A percentile compares a stretch with the other conserved stretches of the same genome.
Conservation (phyloP, 2,113 vertebrate genomes). For the Fregata magnificens region DNA sequence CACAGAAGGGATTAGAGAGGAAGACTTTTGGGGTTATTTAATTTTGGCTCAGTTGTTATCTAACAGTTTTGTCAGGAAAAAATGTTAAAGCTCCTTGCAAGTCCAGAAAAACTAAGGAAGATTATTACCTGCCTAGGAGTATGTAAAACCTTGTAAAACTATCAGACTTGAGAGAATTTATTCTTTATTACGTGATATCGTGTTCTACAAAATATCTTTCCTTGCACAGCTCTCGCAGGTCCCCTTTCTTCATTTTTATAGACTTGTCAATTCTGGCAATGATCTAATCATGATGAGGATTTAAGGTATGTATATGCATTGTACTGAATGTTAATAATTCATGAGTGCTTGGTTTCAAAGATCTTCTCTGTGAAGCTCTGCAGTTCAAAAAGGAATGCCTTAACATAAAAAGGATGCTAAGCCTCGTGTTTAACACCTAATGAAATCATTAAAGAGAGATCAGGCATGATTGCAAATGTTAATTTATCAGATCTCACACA, state of each 20-base stretch:
- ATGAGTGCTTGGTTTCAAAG: constrained; percentile 46
- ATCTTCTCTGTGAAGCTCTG: neutral
- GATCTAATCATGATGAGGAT: constrained; percentile 25
- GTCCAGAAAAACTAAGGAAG: constrained; percentile 2
- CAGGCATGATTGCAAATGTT: constrained; percentile 18
- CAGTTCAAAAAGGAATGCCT: constrained; percentile 40
- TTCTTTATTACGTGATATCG: constrained; percentile 58
- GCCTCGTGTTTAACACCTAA: constrained; percentile 51
- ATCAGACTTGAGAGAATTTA: constrained; percentile 41
- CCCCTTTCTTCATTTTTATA: constrained; percentile 58
- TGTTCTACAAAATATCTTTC: constrained; percentile 56
- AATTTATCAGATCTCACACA: constrained; percentile 46
- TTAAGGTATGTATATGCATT: constrained; percentile 49
- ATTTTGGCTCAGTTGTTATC: constrained; percentile 68
- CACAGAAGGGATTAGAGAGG: constrained; percentile 73
- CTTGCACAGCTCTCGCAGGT: constrained; percentile 11
- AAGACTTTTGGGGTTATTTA: constrained; percentile 70
- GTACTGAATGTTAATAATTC: constrained; percentile 55
- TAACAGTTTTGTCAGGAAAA: constrained; percentile 50
- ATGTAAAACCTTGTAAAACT: constrained; percentile 52
- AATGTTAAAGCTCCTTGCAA: constrained; percentile 30
- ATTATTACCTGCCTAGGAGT: constrained; percentile 68
- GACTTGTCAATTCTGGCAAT: constrained; percentile 43
- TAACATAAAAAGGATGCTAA: constrained; percentile 36
- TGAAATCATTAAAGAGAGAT: constrained; percentile 55